A percentile compares a stretch with the other conserved stretches of the same genome.
These are phyloP conservation scores for Matsumyia berberina DNA, from an alignment of 2,888 invertebrate genomes.

Conservation along the genomic window DNA sequence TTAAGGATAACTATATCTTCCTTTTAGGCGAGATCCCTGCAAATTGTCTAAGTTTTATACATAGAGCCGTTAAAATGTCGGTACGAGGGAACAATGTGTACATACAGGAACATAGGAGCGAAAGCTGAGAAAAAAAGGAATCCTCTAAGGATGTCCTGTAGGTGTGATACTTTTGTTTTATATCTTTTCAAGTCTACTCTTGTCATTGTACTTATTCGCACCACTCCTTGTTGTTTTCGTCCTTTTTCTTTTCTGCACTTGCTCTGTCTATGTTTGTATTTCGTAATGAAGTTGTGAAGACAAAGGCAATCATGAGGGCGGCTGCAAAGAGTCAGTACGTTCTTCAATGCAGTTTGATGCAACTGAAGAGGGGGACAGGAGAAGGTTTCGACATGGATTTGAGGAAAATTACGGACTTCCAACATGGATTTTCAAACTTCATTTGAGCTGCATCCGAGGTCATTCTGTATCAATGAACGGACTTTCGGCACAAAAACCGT, in stretches of 20 bases:
- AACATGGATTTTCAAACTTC: no score
- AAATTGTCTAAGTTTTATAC: constrained; percentile 68
- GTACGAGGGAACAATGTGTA: constrained; percentile 45
- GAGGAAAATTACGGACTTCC: no score
- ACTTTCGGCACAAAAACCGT: no score
- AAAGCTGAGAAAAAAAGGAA: constrained; percentile 21
- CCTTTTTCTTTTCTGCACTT: neutral
- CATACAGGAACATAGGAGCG: constrained; percentile 9
- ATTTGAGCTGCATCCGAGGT: no score
- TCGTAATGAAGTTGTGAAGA: constrained; percentile 13
- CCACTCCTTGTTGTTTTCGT: constrained; percentile 11
- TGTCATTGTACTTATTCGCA: neutral
- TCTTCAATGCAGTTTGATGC: constrained; percentile 41
- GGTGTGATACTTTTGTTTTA: constrained; percentile 56
- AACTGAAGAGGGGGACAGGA: neutral
- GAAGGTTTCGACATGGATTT: no score
- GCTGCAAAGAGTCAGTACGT: neutral
- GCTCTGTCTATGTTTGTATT: constrained; percentile 18
- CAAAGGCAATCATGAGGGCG: constrained; percentile 12
- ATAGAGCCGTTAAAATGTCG: constrained; percentile 57
- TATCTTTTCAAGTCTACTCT: neutral
- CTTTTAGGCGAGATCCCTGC: constrained; percentile 52
- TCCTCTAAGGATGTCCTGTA: constrained; percentile 63
- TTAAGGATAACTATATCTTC: constrained; percentile 50
- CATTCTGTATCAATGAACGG: no score